Base-by-base conservation (phyloP, 1,140 invertebrate species). In the Pissodes strobi region DNA sequence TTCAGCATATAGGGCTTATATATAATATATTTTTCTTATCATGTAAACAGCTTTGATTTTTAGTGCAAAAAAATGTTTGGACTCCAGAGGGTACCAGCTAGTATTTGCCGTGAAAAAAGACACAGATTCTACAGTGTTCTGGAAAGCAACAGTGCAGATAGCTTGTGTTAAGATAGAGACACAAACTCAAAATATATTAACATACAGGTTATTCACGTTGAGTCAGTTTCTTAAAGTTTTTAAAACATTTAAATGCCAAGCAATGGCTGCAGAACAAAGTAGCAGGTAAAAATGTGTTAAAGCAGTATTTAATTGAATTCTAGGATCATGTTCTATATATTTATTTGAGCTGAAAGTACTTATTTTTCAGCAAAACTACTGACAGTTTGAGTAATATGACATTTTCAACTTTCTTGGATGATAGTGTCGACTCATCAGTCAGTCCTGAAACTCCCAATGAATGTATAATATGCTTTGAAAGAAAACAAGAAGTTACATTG, bases 401-500 rank as follows among this genome's bases (percentile, higher is more conserved):
- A 69, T 76, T 70, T 17, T 67, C 68, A 37, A 61, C 30, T 27
- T 25, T 70, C 43, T 46, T 64, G 25, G 55, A 66, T 23, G 60
- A 67, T n/a, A 57, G 34, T 10, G 25, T 69, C 4, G 30, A 48
- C 48, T 19, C 49, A 27, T 46, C 34, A 12, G 18, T 15, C 10
- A n/a, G n/a, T n/a, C n/a, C n/a, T n/a, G 64, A 69, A 21, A 71
- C 72, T 52, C 53, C 76, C 46, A 79, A 79, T 38, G 87, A 89
- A 74, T 90, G 88, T 76, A 86, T 85, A 71, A 88, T 90, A 68
- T 90, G 88, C 77, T 83, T 90, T 74, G 88, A 90, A 72, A 74
- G 84, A 25, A 83, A 82, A 69, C 84, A 86, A 4, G 86, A 88
- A 69, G 79, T 88, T 39, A 84, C 85, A 62, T 76, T 90, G 21